Evolutionary conservation across 2,888 invertebrate genomes (phyloP), one percentile per base, ranked within the genome.

Genomic region (Ochropleura plecta): DNA sequence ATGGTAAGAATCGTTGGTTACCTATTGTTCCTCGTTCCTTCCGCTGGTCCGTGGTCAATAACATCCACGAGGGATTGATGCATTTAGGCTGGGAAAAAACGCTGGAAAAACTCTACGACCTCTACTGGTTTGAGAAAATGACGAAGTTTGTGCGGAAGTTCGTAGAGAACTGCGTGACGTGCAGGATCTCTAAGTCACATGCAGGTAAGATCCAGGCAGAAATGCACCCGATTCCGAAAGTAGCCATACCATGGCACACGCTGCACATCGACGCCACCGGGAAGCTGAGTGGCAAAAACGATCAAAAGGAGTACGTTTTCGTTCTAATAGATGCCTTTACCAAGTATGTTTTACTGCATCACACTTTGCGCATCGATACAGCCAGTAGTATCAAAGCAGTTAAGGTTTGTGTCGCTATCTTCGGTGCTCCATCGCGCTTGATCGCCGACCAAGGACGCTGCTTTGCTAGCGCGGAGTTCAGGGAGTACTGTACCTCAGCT

Each of bases 161-260:
- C 63, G 63, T 69, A 18, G 65, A 65, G 18, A 40, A 18, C 7
- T 65, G 65, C 3, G 40, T 18, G 12, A 65, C 65, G 49, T 63
- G 74, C 46, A 48, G 63, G 57, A 64, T 88, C 0, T 70, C 86
- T 0, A 88, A 88, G 66, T 72, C 77, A 0, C 66, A 73, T 9
- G 83, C 84, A 0, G 88, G 88, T 0, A 86, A 82, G 62, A 44
- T 84, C 14, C 87, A 80, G 16, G 82, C 78, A 0, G 78, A 87
- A 53, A 16, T 86, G 0, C 84, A 88, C 51, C 85, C 87, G 0
- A 88, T 87, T 6, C 84, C 70, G 5, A 83, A 76, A 20, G 30
- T 70, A 8, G n/a, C 64, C 14, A n/a, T 48, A 42, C 65, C 65
- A 8, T 65, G 65, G 65, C 73, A 76, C 44, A 73, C 70, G 9